Evolutionary conservation across 2,797 vertebrate genomes (phyloP), one percentile per base, ranked within the genome.

Genomic region (Glossophaga mutica): DNA sequence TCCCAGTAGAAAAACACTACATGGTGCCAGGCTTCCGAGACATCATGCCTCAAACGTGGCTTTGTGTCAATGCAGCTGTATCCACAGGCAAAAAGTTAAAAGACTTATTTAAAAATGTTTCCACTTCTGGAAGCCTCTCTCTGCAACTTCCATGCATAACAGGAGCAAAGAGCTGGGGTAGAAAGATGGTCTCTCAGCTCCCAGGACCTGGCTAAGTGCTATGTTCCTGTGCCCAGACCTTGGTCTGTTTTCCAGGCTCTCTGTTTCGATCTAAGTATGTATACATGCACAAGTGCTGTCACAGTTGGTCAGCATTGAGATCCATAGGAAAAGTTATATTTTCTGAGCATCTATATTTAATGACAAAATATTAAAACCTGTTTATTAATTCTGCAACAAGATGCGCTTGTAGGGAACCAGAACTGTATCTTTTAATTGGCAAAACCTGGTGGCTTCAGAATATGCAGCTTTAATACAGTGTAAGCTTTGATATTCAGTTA

Each of bases 41-140:
- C 90, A 94, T 96, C 97, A 88, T 89, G 92, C 97, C 97, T 99
- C 98, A 98, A 98, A 98, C 11, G 97, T 98, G 97, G 98, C 98
- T 98, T 98, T 98, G 98, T 99, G 98, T 98, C 98, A 98, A 97
- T 78, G 98, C 98, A 99, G 98, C 98, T 99, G 98, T 98, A 98
- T 96, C 98, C 97, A 98, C 98, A 98, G 96, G 97, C 82, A 0
- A 98, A 97, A 97, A 97, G 94, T 19, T 97, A 9, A 98, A 88
- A 81, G 97, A 97, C 97, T 98, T 96, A 97, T 97, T 98, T 96
- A 82, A 96, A 98, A 98, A 97, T 95, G 94, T 96, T 96, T 97
- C 96, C 96, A 98, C 96, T 98, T 98, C 97, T 98, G 97, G 95
- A 97, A 97, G 96, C 96, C 92, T 87, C 70, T 96, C 93, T 46